Conservation (phyloP, 2,888 invertebrate species). For the Neoaliturus tenellus region DNA sequence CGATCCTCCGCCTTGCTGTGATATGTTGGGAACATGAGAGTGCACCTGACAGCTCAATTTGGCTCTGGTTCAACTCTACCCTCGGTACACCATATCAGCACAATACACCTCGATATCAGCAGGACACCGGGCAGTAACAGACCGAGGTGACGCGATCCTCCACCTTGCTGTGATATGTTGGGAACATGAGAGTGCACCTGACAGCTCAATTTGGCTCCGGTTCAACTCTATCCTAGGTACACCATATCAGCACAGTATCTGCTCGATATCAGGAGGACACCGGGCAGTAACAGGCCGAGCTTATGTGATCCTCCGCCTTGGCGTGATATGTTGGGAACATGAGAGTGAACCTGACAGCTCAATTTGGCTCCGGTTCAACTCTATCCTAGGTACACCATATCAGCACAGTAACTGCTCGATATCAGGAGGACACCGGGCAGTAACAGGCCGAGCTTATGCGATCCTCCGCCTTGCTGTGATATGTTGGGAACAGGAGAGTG, state of each 20-base stretch:
- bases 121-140: not conserved
- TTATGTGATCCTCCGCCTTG: not conserved
- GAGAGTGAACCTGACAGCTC: conserved; percentile 19
- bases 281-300: not conserved
- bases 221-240: not conserved
- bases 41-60: conserved; percentile 29
- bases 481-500: conserved; percentile 6
- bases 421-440: not conserved
- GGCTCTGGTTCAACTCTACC: not conserved
- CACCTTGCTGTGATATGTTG: not conserved
- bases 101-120: too few relatives aligned
- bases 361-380: conserved; percentile 14
- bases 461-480: not conserved
- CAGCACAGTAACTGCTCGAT: too few relatives aligned
- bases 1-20: too few relatives aligned
- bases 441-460: not conserved
- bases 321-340: conserved; percentile 1
- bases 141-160: not conserved
- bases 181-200: not conserved
- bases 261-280: not conserved
- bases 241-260: too few relatives aligned
- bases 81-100: too few relatives aligned
- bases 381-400: not conserved
- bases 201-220: conserved; percentile 22
- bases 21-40: conserved; percentile 10